Percentiles rank a stretch among this genome's conserved stretches.
Conservation (phyloP, 2,797 vertebrate genomes). For the Cyclopterus lumpus region DNA sequence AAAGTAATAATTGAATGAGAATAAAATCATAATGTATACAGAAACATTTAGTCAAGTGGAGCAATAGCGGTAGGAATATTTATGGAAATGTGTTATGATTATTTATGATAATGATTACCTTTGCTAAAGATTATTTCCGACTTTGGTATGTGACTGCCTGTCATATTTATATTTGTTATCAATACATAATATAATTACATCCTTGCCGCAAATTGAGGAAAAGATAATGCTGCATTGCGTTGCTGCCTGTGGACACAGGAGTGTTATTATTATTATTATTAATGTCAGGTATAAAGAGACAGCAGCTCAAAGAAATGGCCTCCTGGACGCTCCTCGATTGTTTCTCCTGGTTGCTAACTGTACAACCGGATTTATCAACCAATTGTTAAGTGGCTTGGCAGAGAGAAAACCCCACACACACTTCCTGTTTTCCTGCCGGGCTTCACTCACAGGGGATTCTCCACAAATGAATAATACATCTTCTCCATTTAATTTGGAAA, state of each 20-base stretch:
- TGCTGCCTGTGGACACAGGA: background rate
- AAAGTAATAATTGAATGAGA: background rate
- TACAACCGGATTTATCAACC: conserved; percentile 17
- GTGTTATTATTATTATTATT: background rate
- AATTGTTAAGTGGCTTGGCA: conserved; percentile 34
- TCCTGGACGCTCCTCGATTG: conserved; percentile 26
- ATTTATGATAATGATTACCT: background rate
- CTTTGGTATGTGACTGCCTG: background rate
- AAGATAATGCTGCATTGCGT: background rate
- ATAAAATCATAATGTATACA: background rate
- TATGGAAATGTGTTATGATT: background rate
- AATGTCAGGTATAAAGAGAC: conserved; percentile 15
- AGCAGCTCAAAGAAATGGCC: conserved; percentile 7
- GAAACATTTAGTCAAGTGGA: background rate
- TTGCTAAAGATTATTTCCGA: background rate
- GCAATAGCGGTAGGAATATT: background rate
- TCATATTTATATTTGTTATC: background rate
- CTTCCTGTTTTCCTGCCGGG: conserved; percentile 64
- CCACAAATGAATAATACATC: conserved; percentile 73
- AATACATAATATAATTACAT: background rate
- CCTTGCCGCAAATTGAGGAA: background rate
- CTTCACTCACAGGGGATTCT: conserved; percentile 46
- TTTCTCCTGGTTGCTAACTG: conserved; percentile 29
- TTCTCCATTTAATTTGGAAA: conserved; percentile 71
- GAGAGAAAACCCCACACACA: conserved; percentile 34